A percentile compares a stretch with the other conserved stretches of the same genome.
These are phyloP conservation scores for Arion vulgaris DNA, from an alignment of 1,140 invertebrate genomes.

Conservation along the genomic window DNA sequence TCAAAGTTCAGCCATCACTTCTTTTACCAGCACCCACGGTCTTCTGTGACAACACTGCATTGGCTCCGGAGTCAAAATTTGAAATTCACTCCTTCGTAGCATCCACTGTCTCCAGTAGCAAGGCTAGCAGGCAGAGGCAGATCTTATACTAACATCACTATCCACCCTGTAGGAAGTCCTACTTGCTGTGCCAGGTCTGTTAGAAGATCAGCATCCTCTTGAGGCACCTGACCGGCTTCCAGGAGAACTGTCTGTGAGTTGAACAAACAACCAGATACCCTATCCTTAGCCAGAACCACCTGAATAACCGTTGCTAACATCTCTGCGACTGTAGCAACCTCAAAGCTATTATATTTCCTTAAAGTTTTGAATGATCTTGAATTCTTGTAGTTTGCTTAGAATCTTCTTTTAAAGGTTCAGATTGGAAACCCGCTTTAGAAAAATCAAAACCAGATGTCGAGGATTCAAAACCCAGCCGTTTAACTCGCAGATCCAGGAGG, in stretches of 20 bases:
- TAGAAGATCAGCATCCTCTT: neutral
- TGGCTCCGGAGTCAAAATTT: no score
- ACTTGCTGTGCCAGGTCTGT: constrained; percentile 26
- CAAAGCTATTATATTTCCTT: neutral
- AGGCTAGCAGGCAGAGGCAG: constrained; percentile 5
- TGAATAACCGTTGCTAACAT: neutral
- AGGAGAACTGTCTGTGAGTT: neutral
- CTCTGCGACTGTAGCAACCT: neutral
- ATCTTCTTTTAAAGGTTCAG: no score
- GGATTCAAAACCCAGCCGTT: neutral
- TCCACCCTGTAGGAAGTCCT: constrained; percentile 26
- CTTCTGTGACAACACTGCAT: no score
- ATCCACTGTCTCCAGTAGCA: constrained; percentile 25
- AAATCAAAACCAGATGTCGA: neutral
- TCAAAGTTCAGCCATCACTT: no score
- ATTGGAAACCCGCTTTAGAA: no score
- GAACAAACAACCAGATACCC: neutral
- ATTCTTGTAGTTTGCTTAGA: no score
- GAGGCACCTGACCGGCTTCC: neutral
- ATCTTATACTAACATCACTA: constrained; percentile 36
- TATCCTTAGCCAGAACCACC: neutral
- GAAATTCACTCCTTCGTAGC: constrained; percentile 20
- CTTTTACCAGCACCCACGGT: no score
- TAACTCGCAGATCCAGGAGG: neutral
- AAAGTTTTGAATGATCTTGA: neutral